Percentiles rank a stretch among this genome's conserved stretches.
phyloP scores from a whole-genome alignment of 2,888 invertebrate species.

The Drosophila putrida region DNA sequence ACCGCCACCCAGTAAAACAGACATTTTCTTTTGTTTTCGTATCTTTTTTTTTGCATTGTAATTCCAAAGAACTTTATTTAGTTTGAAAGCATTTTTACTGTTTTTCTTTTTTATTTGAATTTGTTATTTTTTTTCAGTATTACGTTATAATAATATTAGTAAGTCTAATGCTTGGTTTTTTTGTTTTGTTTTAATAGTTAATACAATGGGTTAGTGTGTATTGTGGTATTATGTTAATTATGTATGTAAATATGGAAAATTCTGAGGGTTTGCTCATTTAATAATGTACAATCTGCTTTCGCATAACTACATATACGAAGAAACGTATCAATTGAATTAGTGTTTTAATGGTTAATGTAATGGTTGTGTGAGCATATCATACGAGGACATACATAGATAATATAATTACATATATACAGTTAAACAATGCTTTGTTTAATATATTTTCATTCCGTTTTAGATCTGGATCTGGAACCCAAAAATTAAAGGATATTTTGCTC shows the following conservation, averaged over 20 bases:
- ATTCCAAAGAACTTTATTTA: conserved; percentile 85
- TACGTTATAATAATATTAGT: conserved; percentile 76
- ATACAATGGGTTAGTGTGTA: conserved; percentile 66
- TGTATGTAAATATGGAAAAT: conserved; percentile 49
- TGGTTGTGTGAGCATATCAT: conserved; percentile 22
- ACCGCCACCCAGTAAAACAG: neutral
- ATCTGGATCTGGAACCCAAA: conserved; percentile 11
- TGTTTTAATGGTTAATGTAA: conserved; percentile 27
- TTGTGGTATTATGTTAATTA: conserved; percentile 54
- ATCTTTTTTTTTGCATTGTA: conserved; percentile 77
- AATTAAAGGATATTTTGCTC: conserved; percentile 12
- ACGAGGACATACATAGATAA: conserved; percentile 27
- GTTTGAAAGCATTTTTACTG: conserved; percentile 81
- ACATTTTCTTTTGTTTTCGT: conserved; percentile 46
- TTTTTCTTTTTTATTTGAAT: conserved; percentile 41
- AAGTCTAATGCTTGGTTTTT: conserved; percentile 67
- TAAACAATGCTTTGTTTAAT: conserved; percentile 54
- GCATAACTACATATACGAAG: conserved; percentile 31
- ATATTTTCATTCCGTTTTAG: conserved; percentile 16
- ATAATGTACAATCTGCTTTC: conserved; percentile 51
- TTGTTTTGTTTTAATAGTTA: conserved; percentile 54
- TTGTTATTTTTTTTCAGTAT: conserved; percentile 49
- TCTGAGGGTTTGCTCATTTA: conserved; percentile 38
- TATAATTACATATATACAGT: conserved; percentile 75
- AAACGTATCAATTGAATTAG: conserved; percentile 29